Base-by-base conservation (phyloP, 1,140 invertebrate species). In the Odontomachus brunneus region DNA sequence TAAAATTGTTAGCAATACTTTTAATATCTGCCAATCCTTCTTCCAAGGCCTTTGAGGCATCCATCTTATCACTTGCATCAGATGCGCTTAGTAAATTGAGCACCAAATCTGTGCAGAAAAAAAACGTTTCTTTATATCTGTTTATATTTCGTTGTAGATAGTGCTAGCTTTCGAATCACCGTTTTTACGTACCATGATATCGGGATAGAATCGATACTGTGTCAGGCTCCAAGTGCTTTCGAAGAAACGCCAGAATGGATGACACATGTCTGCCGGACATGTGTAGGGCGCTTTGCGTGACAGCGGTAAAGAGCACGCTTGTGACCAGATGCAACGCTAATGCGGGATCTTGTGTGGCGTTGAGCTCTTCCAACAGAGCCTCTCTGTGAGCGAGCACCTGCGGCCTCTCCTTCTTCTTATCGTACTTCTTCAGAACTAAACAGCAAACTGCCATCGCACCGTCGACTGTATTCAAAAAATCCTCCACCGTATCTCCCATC, bases 231-330 rank as follows among this genome's bases (percentile, higher is more conserved):
- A 99, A 91, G 80, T 96, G 95, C 26, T 94, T 93, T 83, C 97
- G 96, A 15, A 99, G 94, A 92, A 96, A 97, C 1, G 94, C 89
- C 24, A 99, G 93, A 83, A 99, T 96, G 24, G 96, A 94, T 0
- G 98, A 96, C 3, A 99, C 97, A 94, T 98, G 98, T 92, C 97
- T 96, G 0, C 98, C 98, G 29, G 98, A 98, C 14, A 97, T 97
- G 91, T 99, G 97, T 17, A 99, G 88, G 93, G 98, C 97, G 87
- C 94, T 96, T 89, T 98, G 96, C 15, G 97, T 98, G 0, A 96
- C 94, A 12, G 96, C 95, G 24, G 97, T 97, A 89, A 99, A 99
- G 24, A 99, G 95, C 33, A 98, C 94, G 59, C 98, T 95, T 7
- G 95, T 96, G 1, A 96, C 96, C 55, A 99, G 93, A 92, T 99